Evolutionary conservation across 2,797 vertebrate species (phyloP).

Genomic region (Danio albolineatus): DNA sequence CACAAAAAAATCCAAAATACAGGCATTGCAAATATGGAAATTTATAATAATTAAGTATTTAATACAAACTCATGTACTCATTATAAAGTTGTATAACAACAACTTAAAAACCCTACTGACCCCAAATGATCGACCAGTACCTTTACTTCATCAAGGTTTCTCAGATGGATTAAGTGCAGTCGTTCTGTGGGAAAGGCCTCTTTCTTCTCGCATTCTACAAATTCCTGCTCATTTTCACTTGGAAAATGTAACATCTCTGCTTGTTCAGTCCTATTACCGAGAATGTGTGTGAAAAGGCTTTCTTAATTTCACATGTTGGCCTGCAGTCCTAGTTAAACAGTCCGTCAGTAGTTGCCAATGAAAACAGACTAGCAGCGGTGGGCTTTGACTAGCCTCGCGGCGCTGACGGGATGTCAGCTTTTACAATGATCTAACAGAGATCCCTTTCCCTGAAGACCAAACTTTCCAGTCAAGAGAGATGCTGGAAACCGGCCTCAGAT

Average conservation of each 20-base stretch:
- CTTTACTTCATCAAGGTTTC: not conserved
- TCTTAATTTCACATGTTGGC: constrained; percentile 54
- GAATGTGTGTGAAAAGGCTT: constrained; percentile 42
- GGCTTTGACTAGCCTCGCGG: constrained; percentile 46
- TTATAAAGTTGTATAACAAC: too few species aligned
- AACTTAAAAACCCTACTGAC: too few species aligned
- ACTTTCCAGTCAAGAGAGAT: constrained; percentile 33
- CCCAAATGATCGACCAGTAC: too few species aligned
- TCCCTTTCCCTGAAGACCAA: constrained; percentile 12
- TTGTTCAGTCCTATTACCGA: constrained; percentile 29
- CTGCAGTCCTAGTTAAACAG: constrained; percentile 53
- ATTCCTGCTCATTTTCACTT: constrained; percentile 42
- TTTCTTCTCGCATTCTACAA: constrained; percentile 10
- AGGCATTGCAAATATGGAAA: too few species aligned
- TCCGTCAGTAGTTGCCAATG: constrained; percentile 55
- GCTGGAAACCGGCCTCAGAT: constrained; percentile 17
- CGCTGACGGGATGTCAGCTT: constrained; percentile 36
- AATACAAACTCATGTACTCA: too few species aligned
- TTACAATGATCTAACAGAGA: constrained; percentile 26
- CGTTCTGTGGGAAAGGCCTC: constrained; percentile 21
- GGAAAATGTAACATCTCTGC: constrained; percentile 37
- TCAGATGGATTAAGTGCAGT: not conserved
- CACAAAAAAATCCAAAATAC: too few species aligned
- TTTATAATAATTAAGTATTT: too few species aligned
- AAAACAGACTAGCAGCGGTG: constrained; percentile 57